Evolutionary conservation across 1,140 invertebrate genomes (phyloP).

Genomic region (Hydropsyche tenuis): DNA sequence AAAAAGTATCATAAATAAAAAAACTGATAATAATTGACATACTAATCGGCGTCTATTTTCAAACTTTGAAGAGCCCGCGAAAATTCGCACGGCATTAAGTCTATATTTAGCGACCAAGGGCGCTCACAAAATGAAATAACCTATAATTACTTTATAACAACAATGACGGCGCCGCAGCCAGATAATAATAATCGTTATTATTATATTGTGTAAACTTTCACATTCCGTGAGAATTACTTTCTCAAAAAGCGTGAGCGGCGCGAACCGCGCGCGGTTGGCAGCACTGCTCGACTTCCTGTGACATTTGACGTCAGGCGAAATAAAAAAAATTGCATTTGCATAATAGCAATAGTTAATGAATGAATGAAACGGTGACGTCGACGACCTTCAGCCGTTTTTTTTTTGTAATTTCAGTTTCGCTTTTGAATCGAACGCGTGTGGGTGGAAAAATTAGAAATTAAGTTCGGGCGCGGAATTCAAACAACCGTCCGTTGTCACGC

Average conservation of each 20-base stretch:
- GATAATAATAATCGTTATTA: slow-evolving; percentile 22
- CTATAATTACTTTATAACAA: neutral
- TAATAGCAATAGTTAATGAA: too few species aligned
- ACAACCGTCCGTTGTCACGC: slow-evolving; percentile 3
- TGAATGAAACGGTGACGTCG: too few species aligned
- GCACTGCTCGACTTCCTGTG: slow-evolving; percentile 1
- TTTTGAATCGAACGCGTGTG: neutral
- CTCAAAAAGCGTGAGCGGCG: slow-evolving; percentile 33
- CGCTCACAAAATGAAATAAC: slow-evolving; percentile 19
- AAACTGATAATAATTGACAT: too few species aligned
- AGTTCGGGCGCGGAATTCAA: neutral
- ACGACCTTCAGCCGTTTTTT: too few species aligned
- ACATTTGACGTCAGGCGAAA: too few species aligned
- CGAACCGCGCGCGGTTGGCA: neutral
- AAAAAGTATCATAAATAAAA: too few species aligned
- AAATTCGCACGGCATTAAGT: neutral
- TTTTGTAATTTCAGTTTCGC: too few species aligned
- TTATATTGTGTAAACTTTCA: slow-evolving; percentile 47
- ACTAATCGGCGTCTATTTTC: too few species aligned
- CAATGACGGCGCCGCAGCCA: neutral
- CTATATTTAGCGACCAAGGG: neutral
- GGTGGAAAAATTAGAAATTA: slow-evolving; percentile 3
- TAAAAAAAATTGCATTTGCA: too few species aligned
- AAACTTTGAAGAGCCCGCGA: neutral
- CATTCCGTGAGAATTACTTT: slow-evolving; percentile 51